phyloP scores from a whole-genome alignment of 2,888 invertebrate species.

The Rotaria socialis region DNA sequence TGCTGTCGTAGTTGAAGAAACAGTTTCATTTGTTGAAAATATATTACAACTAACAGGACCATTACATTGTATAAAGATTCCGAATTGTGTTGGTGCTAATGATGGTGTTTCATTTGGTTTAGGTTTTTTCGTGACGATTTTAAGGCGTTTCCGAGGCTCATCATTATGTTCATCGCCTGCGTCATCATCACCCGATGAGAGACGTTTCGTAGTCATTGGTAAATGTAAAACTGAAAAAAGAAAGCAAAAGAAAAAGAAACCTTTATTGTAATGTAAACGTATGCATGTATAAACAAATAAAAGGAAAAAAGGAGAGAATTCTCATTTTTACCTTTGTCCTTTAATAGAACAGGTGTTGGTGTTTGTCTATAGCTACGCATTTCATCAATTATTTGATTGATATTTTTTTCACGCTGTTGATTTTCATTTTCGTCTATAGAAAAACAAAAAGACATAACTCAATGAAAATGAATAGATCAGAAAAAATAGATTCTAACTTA shows the following conservation, averaged over 20 bases:
- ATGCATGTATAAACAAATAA: background rate
- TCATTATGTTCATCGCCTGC: background rate
- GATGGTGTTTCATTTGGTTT: background rate
- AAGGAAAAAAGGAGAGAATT: background rate
- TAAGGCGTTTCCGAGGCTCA: background rate
- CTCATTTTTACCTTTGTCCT: background rate
- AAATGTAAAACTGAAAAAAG: background rate
- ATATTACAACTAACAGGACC: slow-evolving; percentile 23
- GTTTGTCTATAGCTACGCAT: background rate
- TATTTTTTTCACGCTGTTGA: background rate
- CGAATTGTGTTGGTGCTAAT: background rate
- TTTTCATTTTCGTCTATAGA: background rate
- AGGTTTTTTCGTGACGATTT: background rate
- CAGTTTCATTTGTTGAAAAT: slow-evolving; percentile 2
- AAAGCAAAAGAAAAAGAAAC: background rate
- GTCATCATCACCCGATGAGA: background rate
- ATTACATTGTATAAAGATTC: slow-evolving; percentile 2
- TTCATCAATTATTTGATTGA: background rate
- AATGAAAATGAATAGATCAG: background rate
- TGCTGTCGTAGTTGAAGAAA: background rate
- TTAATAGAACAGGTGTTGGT: background rate
- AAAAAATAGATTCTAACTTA: background rate
- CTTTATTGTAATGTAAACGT: background rate
- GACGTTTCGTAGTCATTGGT: slow-evolving; percentile 22
- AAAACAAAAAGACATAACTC: background rate